phyloP scores from a whole-genome alignment of 2,113 vertebrate species.

The Dipodomys stephensi region DNA sequence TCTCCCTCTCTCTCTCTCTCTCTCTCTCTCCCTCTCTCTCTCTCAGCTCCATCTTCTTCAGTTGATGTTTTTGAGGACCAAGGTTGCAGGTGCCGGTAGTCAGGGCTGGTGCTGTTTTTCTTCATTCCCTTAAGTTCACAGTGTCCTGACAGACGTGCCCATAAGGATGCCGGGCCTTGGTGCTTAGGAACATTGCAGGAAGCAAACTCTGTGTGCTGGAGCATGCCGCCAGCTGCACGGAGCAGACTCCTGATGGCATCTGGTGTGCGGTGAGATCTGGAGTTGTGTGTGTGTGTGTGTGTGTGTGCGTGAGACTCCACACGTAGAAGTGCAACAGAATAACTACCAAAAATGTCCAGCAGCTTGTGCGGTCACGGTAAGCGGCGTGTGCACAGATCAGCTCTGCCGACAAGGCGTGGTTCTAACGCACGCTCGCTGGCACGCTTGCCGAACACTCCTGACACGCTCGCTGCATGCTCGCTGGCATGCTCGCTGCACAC shows the following conservation, averaged over 20 bases:
- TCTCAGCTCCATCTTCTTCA: constrained; percentile 48
- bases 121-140: constrained; percentile 63
- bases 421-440: no score
- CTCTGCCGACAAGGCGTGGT: not conserved
- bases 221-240: constrained; percentile 33
- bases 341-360: constrained; percentile 40
- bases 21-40: not conserved
- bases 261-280: constrained; percentile 40
- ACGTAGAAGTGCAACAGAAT: constrained; percentile 27
- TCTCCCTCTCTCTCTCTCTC: not conserved
- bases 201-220: constrained; percentile 10
- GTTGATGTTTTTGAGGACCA: constrained; percentile 83
- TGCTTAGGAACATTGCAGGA: constrained; percentile 67
- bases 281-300: not conserved
- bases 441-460: no score
- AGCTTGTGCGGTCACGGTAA: not conserved
- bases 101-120: constrained; percentile 3
- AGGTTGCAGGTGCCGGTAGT: constrained; percentile 77
- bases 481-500: no score
- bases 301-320: not conserved
- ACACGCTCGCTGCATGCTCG: no score
- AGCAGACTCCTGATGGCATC: constrained; percentile 51
- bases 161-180: constrained; percentile 69
- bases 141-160: constrained; percentile 68
- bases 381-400: no score